phyloP scores from a whole-genome alignment of 2,113 vertebrate species.

The Monopterus albus region DNA sequence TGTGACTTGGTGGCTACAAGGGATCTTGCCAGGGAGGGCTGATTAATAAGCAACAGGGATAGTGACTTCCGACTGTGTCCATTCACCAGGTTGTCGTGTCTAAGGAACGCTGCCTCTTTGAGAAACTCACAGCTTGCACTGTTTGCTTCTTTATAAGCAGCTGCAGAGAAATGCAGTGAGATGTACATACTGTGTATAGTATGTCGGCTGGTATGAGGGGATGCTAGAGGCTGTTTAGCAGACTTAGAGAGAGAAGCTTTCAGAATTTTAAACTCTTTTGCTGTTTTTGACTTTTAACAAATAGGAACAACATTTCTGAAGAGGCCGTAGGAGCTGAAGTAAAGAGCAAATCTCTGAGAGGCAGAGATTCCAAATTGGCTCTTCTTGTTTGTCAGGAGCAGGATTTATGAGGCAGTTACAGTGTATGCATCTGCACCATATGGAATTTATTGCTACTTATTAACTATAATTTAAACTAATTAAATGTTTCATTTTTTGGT shows the following conservation, averaged over 20 bases:
- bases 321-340: not conserved
- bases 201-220: conserved; percentile 3
- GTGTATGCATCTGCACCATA: not conserved
- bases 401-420: conserved; percentile 19
- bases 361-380: conserved; percentile 14
- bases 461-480: too few species aligned
- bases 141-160: conserved; percentile 31
- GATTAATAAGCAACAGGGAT: conserved; percentile 57
- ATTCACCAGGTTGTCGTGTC: conserved; percentile 65
- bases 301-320: conserved; percentile 6
- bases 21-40: conserved; percentile 45
- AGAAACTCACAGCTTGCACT: conserved; percentile 31
- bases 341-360: conserved; percentile 12
- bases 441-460: not conserved
- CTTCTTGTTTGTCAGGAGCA: not conserved
- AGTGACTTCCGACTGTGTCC: conserved; percentile 54
- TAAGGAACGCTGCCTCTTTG: conserved; percentile 61
- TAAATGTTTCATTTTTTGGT: too few species aligned
- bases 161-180: conserved; percentile 24
- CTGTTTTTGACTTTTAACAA: conserved; percentile 27
- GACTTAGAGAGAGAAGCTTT: conserved; percentile 2
- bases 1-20: conserved; percentile 45
- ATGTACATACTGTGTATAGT: not conserved
- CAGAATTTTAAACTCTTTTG: not conserved
- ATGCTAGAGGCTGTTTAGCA: conserved; percentile 27